Evolutionary conservation across 2,113 vertebrate species (phyloP).

Genomic region (Ifrita kowaldi): DNA sequence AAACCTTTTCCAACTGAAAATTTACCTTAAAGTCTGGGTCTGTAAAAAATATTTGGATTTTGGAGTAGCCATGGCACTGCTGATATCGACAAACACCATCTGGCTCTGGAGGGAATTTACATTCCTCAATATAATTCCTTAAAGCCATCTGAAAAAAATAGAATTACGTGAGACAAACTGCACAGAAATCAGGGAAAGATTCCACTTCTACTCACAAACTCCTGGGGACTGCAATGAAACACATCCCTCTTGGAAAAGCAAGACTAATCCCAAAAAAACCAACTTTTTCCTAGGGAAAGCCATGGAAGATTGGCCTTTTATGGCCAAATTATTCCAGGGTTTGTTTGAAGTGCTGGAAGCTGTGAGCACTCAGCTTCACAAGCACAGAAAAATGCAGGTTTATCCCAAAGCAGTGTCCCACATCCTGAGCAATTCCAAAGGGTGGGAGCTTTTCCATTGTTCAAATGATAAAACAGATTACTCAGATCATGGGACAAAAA

Average conservation of each 20-base stretch:
- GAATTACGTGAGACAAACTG: not conserved
- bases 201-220: not conserved
- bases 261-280: not conserved
- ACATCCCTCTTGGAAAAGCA: not conserved
- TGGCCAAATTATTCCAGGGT: not conserved
- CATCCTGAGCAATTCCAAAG: not conserved
- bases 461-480: not conserved
- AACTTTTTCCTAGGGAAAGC: not conserved
- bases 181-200: not conserved
- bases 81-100: conserved; percentile 85
- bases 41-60: conserved; percentile 87
- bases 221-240: not conserved
- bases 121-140: conserved; percentile 77
- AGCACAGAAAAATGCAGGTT: not conserved
- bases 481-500: fast-evolving
- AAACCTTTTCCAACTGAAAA: not conserved
- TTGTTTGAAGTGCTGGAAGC: not conserved
- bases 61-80: conserved; percentile 75
- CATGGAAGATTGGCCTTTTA: not conserved
- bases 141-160: conserved; percentile 72
- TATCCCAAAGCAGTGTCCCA: not conserved
- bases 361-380: not conserved
- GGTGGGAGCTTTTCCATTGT: fast-evolving
- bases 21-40: conserved; percentile 95
- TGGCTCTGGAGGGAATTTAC: conserved; percentile 86